These are phyloP conservation scores for Ferdinandea cuprea DNA, from an alignment of 2,888 invertebrate genomes.

Conservation along the genomic window DNA sequence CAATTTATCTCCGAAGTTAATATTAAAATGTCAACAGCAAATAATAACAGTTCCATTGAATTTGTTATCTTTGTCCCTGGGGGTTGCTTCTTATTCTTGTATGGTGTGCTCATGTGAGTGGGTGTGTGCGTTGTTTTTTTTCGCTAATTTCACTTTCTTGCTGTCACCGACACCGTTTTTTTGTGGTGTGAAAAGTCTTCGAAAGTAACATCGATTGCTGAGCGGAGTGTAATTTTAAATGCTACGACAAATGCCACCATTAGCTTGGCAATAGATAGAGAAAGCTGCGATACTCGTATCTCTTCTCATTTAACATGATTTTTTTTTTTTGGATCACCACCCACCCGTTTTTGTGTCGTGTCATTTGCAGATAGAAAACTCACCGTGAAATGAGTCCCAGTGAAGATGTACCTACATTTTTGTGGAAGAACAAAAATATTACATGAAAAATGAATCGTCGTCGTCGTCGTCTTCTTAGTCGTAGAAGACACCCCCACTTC, in stretches of 20 bases:
- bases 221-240: constrained; percentile 2
- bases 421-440: constrained; percentile 31
- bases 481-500: background rate
- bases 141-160: constrained; percentile 46
- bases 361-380: constrained; percentile 56
- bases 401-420: constrained; percentile 20
- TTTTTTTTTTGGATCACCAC: constrained; percentile 41
- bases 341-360: constrained; percentile 63
- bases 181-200: constrained; percentile 1
- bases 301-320: constrained; percentile 55
- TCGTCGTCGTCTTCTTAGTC: too few relatives aligned
- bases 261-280: background rate
- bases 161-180: background rate
- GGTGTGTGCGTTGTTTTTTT: background rate
- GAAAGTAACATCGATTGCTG: constrained; percentile 28
- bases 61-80: constrained; percentile 24
- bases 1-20: constrained; percentile 64
- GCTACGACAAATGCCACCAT: constrained; percentile 9
- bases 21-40: constrained; percentile 71
- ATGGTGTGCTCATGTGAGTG: background rate
- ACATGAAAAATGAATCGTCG: constrained; percentile 65
- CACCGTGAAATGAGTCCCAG: constrained; percentile 36
- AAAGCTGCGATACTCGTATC: constrained; percentile 24
- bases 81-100: constrained; percentile 16
- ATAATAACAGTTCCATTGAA: constrained; percentile 59